Conservation (phyloP, 2,113 vertebrate genomes). For the Crotalus tigris region DNA sequence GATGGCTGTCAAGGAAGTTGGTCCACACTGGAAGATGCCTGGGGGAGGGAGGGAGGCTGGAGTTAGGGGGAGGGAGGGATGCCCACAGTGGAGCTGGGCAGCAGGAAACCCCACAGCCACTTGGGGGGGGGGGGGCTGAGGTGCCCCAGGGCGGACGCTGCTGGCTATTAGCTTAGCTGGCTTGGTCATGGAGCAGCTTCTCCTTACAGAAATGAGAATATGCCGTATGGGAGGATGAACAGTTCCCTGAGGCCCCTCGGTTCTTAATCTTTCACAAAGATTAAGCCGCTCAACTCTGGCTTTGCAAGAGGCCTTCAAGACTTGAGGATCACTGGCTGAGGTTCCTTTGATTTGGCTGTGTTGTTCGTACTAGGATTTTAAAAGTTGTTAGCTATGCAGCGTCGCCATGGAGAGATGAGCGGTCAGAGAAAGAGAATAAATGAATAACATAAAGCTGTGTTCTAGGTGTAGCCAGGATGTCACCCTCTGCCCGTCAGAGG, state of each 20-base stretch:
- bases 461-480: not conserved
- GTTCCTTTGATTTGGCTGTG: not conserved
- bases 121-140: too few species aligned
- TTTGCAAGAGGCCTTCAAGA: not conserved
- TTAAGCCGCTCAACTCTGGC: not conserved
- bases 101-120: not conserved
- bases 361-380: not conserved
- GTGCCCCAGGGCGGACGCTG: not conserved
- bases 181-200: not conserved
- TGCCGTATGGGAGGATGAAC: not conserved
- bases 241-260: not conserved
- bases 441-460: not conserved
- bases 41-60: not conserved
- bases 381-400: not conserved
- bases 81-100: not conserved
- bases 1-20: constrained; percentile 23
- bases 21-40: constrained; percentile 80
- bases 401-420: not conserved
- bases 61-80: not conserved
- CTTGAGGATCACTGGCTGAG: not conserved
- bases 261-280: not conserved
- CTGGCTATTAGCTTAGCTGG: not conserved
- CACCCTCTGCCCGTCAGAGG: not conserved
- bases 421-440: not conserved
- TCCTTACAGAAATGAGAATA: not conserved